Evolutionary conservation across 2,888 invertebrate genomes (phyloP).

Genomic region (Aporophyla lueneburgensis): DNA sequence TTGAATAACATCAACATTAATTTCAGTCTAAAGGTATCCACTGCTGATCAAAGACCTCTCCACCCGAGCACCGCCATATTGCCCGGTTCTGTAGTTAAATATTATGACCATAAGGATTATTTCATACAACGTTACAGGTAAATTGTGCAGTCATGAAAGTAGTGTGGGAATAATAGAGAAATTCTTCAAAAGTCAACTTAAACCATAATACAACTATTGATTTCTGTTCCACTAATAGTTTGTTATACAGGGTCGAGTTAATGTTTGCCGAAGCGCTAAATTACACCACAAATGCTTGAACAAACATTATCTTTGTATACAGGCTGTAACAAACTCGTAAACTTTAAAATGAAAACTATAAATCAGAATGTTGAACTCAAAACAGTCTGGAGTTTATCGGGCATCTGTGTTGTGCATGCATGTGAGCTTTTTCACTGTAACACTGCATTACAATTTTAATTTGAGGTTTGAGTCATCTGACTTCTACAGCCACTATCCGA

Average conservation of each 20-base stretch:
- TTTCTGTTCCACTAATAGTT: constrained; percentile 27
- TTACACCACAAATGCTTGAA: constrained; percentile 53
- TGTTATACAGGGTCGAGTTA: constrained; percentile 40
- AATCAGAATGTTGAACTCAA: neutral
- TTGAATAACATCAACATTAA: too few relatives aligned
- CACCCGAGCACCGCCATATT: too few relatives aligned
- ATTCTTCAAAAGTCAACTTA: neutral
- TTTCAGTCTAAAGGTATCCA: too few relatives aligned
- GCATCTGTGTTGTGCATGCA: constrained; percentile 12
- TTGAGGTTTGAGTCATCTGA: neutral
- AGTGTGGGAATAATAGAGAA: neutral
- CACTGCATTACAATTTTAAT: neutral
- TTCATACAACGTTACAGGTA: neutral
- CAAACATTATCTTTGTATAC: constrained; percentile 46
- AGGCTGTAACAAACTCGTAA: constrained; percentile 29
- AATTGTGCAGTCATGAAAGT: neutral
- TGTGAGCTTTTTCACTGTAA: neutral
- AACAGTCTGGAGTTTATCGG: neutral
- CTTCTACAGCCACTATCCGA: neutral
- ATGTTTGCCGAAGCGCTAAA: constrained; percentile 50
- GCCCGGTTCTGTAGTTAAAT: neutral
- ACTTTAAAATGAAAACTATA: constrained; percentile 18
- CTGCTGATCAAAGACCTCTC: too few relatives aligned
- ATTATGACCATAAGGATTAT: neutral
- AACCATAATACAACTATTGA: constrained; percentile 32